Conservation (phyloP, 1,140 invertebrate genomes). For the Orchestia grillus region DNA sequence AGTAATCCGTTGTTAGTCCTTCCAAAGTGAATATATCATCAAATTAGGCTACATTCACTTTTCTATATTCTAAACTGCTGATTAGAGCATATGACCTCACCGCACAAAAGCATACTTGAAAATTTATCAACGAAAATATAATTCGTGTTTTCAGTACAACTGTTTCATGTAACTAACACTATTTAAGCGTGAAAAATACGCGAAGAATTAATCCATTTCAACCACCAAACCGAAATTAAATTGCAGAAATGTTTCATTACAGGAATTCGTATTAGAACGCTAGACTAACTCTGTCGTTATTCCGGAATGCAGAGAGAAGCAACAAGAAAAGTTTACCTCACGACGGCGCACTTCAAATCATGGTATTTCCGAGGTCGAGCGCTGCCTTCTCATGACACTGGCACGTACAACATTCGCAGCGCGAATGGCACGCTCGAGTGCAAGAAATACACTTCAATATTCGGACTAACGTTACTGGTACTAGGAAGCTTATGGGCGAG, state of each 20-base stretch:
- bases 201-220: neutral
- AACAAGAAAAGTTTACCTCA: neutral
- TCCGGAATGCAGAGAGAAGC: neutral
- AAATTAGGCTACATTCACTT: neutral
- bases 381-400: neutral
- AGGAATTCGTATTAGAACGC: neutral
- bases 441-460: constrained; percentile 2
- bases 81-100: neutral
- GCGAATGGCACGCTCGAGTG: neutral
- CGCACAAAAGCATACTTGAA: neutral
- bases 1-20: neutral
- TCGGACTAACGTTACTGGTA: constrained; percentile 7
- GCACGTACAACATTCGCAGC: neutral
- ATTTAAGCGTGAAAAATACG: too few species aligned
- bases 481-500: neutral
- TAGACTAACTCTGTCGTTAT: neutral
- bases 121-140: neutral
- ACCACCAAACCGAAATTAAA: neutral
- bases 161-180: too few species aligned
- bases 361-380: too few species aligned
- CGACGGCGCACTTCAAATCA: too few species aligned
- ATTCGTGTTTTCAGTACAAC: neutral
- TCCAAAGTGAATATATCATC: neutral
- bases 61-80: neutral
- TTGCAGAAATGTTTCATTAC: neutral